phyloP scores from a whole-genome alignment of 2,797 vertebrate genomes.

The Brotogeris chrysoptera region DNA sequence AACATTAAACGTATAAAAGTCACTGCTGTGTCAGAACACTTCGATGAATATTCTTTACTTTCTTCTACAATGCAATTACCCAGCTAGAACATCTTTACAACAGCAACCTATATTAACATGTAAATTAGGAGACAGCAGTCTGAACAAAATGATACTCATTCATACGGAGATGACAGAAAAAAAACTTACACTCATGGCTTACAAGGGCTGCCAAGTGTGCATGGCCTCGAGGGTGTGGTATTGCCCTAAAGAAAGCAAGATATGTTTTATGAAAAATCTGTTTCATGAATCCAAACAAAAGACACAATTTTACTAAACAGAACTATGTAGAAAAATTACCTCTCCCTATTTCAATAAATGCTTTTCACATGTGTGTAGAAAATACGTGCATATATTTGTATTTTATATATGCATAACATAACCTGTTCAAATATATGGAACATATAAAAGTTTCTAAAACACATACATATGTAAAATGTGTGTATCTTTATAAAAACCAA shows the following conservation, averaged over 20 bases:
- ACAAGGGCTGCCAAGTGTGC: slow-evolving; percentile 96
- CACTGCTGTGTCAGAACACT: neutral
- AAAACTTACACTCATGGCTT: slow-evolving; percentile 92
- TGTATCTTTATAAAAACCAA: neutral
- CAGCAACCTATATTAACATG: neutral
- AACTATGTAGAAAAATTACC: neutral
- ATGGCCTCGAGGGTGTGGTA: slow-evolving; percentile 94
- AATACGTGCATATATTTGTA: neutral
- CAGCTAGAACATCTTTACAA: neutral
- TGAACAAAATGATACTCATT: neutral
- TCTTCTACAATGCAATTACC: neutral
- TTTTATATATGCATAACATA: neutral
- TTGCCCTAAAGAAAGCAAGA: slow-evolving; percentile 82
- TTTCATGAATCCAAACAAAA: neutral
- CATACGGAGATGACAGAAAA: neutral
- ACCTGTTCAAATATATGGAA: neutral
- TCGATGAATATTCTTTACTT: neutral
- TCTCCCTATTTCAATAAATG: neutral
- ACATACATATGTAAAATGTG: neutral
- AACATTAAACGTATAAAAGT: neutral
- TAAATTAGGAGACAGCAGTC: neutral
- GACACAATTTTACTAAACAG: neutral
- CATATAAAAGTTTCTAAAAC: neutral
- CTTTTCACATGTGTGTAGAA: neutral
- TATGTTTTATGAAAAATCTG: neutral